phyloP scores from a whole-genome alignment of 2,888 invertebrate genomes.

The Leucophora obtusa region DNA sequence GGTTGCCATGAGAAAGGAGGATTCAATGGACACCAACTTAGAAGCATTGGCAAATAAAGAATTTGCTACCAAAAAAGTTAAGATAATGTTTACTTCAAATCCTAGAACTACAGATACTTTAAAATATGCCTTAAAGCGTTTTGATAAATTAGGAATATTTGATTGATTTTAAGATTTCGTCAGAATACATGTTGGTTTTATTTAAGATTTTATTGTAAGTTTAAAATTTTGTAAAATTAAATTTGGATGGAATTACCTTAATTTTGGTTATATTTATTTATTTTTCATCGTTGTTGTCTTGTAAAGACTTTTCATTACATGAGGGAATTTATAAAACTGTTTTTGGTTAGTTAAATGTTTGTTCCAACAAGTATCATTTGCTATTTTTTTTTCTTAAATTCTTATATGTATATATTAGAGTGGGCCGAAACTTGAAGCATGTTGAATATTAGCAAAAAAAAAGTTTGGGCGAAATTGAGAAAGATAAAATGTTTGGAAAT shows the following conservation, averaged over 20 bases:
- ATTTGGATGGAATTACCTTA: not conserved
- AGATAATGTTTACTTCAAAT: slow-evolving; percentile 76
- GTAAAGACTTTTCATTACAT: not conserved
- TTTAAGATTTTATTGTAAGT: not conserved
- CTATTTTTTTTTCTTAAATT: too few relatives aligned
- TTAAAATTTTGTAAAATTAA: not conserved
- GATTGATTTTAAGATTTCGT: slow-evolving; percentile 68
- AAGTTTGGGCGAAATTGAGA: too few relatives aligned
- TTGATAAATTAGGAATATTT: slow-evolving; percentile 75
- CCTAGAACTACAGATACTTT: slow-evolving; percentile 75
- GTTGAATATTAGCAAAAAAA: too few relatives aligned
- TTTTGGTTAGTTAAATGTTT: slow-evolving; percentile 1
- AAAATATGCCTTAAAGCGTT: slow-evolving; percentile 72
- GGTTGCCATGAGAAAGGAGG: slow-evolving; percentile 77
- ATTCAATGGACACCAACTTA: slow-evolving; percentile 75
- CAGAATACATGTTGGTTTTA: not conserved
- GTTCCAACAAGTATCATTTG: not conserved
- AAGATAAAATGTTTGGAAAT: too few relatives aligned
- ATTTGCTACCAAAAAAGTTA: slow-evolving; percentile 74
- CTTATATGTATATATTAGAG: too few relatives aligned
- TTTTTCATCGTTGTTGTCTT: not conserved
- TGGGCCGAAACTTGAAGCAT: too few relatives aligned
- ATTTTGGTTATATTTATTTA: slow-evolving; percentile 1
- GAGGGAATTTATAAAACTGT: not conserved
- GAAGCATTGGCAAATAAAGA: slow-evolving; percentile 74